Evolutionary conservation across 2,888 invertebrate genomes (phyloP), one percentile per base, ranked within the genome.

Genomic region (Cecidostiba fungosa): DNA sequence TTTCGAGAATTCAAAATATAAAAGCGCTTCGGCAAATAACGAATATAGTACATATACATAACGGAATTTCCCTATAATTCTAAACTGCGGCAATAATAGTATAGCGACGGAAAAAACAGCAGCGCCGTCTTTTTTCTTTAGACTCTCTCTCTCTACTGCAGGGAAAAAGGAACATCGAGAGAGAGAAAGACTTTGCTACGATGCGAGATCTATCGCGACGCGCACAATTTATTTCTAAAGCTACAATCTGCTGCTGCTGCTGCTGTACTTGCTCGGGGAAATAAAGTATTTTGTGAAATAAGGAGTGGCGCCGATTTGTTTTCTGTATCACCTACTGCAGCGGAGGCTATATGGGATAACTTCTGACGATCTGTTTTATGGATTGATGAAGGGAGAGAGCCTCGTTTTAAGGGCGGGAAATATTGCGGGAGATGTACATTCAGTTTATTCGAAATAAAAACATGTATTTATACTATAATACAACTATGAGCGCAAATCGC

Each of bases 181-280:
- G 47, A 47, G 47, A 50, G 54, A 59, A 23, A 59, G 54, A 59
- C 54, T 59, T 59, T 59, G 54, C 54, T n/a, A n/a, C 54, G 54
- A 43, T n/a, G 26, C 43, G 29, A 59, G 72, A 82, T 77, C 66
- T 92, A 92, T 92, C 91, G 91, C 89, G 29, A n/a, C 86, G 89
- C 91, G 90, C 59, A 43, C 82, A 91, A 92, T 92, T 92, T 92
- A 92, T 92, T 91, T 91, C 91, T 90, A 91, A 91, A 91, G 91
- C 91, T 91, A 91, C 92, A 92, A 92, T 92, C 91, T 92, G 92
- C 91, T 89, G 89, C 89, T 32, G 66, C 66, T 66, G 66, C 59
- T 50, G 14, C 69, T 32, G 16, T 32, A 16, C 32, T 39, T 12
- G 19, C 39, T 70, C 29, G 10, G 39, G 6, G 87, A 91, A 91